Percentiles rank a stretch among this genome's conserved stretches.
These are phyloP conservation scores for Dendrolimus kikuchii DNA, from an alignment of 1,140 invertebrate species.

Conservation along the genomic window DNA sequence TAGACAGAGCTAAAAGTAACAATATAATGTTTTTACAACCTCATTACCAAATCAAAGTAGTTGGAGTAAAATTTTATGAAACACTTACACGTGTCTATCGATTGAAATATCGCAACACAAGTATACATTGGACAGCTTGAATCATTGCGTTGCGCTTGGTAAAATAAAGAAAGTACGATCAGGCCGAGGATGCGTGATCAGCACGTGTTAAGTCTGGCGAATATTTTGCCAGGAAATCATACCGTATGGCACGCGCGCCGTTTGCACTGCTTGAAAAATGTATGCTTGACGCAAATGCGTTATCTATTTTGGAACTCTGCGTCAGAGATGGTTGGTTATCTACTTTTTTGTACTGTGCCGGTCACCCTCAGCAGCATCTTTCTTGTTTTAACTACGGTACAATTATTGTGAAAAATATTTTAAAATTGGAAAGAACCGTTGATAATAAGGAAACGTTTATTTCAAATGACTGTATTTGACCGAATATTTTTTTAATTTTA, in stretches of 20 bases:
- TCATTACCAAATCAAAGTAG: background rate
- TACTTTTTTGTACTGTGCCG: constrained; percentile 53
- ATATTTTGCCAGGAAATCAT: constrained; percentile 63
- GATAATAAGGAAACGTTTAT: too few species aligned
- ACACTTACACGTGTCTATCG: constrained; percentile 9
- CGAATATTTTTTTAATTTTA: too few species aligned
- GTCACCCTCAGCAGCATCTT: constrained; percentile 42
- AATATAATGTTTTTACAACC: background rate
- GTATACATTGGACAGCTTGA: constrained; percentile 8
- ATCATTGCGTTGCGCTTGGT: constrained; percentile 17
- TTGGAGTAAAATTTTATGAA: constrained; percentile 8
- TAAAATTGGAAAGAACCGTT: too few species aligned
- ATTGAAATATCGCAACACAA: background rate
- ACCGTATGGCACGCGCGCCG: constrained; percentile 52
- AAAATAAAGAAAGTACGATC: constrained; percentile 41
- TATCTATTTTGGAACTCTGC: constrained; percentile 69
- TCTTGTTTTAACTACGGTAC: constrained; percentile 6
- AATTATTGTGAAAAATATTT: background rate
- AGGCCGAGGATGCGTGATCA: constrained; percentile 39
- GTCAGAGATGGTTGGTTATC: constrained; percentile 58
- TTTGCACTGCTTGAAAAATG: constrained; percentile 67
- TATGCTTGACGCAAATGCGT: constrained; percentile 68
- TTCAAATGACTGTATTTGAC: too few species aligned
- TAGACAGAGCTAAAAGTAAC: too few species aligned
- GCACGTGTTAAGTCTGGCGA: constrained; percentile 37